Evolutionary conservation across 2,797 vertebrate genomes (phyloP), one percentile per base, ranked within the genome.

Genomic region (Phataginus tricuspis): DNA sequence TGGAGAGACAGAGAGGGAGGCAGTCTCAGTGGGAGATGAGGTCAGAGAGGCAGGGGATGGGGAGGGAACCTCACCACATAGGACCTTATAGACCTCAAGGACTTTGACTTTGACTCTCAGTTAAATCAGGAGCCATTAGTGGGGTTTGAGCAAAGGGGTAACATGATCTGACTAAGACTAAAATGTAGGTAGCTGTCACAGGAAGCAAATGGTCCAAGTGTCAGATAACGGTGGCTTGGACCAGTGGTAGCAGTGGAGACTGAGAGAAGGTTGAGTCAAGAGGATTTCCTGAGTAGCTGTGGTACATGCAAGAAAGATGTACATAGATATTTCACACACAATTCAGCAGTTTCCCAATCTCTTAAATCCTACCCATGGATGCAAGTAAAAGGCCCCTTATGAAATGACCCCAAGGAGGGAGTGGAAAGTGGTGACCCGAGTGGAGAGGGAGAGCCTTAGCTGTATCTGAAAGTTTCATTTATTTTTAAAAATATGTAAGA

Each of bases 21-120:
- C 63, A 39, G 27, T 5, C 45, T 5, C 31, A 5, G 10, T 27
- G 59, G 27, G 45, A 61, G 19, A 39, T 34, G 53, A 29, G 59
- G n/a, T 34, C 68, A 61, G 37, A 75, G 45, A 25, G 37, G 34
- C 57, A 55, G 57, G 39, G 5, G n/a, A 15, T 18, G 1, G 14
- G 29, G 4, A 19, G 57, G 3, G 18, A 29, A 5, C 0, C 7
- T 16, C 19, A 2, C 51, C 68, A 39, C 2, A 0, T 0, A 59
- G 64, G 72, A 29, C 34, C 68, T 59, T 5, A 4, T 9, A 19
- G n/a, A 37, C 29, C 25, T 1, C 4, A 5, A 66, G 21, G 51
- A 51, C 88, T 74, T 63, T 8, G 29, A 55, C 63, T 75, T 89
- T 79, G 34, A 74, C 78, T 93, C 45, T 45, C 55, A 69, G 49